Evolutionary conservation across 2,888 invertebrate species (phyloP).

Genomic region (Andricus quercusramuli): DNA sequence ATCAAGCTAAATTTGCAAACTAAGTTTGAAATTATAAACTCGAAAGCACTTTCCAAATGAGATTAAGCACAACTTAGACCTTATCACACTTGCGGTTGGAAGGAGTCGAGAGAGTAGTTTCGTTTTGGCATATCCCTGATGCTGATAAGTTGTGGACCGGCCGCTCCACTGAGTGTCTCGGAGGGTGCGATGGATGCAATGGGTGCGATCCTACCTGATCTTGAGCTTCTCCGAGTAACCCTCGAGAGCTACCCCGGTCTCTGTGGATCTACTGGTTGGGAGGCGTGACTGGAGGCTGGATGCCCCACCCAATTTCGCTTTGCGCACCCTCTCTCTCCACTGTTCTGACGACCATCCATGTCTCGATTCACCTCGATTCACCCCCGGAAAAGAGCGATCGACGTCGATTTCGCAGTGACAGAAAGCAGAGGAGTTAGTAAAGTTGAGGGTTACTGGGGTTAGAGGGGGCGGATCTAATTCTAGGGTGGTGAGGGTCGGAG

Average conservation of each 20-base stretch:
- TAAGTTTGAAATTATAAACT: not conserved
- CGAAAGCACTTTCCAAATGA: not conserved
- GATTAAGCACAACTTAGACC: not conserved
- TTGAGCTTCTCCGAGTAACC: conserved; percentile 44
- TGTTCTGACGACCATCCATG: conserved; percentile 46
- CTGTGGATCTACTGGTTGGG: conserved; percentile 70
- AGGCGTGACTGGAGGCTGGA: conserved; percentile 79
- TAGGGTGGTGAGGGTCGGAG: conserved; percentile 39
- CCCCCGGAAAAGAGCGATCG: conserved; percentile 21
- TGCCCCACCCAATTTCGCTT: conserved; percentile 73
- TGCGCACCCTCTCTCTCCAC: conserved; percentile 57
- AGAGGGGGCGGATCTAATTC: conserved; percentile 33
- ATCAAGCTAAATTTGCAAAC: not conserved
- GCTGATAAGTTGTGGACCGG: conserved; percentile 18
- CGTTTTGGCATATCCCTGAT: not conserved
- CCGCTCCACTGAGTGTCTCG: conserved; percentile 49
- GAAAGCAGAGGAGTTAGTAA: conserved; percentile 24
- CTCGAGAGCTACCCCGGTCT: conserved; percentile 3
- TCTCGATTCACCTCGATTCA: not conserved
- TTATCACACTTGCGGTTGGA: not conserved
- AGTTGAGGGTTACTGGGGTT: conserved; percentile 10
- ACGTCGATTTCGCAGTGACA: conserved; percentile 27
- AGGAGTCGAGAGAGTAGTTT: not conserved
- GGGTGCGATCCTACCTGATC: conserved; percentile 40
- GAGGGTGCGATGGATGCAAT: conserved; percentile 44